phyloP scores from a whole-genome alignment of 2,888 invertebrate species.

The Dryocosmus kuriphilus region DNA sequence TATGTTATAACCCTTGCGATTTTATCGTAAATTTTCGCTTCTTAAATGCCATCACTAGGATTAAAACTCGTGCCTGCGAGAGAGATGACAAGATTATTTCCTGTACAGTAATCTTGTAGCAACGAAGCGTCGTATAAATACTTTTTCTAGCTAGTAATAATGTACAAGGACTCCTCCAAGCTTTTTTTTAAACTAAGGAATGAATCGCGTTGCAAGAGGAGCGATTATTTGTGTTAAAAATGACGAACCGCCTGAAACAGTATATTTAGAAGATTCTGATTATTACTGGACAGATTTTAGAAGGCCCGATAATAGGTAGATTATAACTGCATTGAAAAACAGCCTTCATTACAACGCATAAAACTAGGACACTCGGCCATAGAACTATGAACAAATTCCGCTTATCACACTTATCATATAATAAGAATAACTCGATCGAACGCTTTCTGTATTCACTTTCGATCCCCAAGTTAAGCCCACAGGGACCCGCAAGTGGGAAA shows the following conservation, averaged over 20 bases:
- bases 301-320: neutral
- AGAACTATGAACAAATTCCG: conserved; percentile 49
- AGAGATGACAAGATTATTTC: conserved; percentile 2
- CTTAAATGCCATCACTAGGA: conserved; percentile 4
- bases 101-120: conserved; percentile 20
- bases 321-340: conserved; percentile 12
- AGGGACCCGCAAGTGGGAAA: neutral
- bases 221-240: neutral
- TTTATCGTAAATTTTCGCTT: neutral
- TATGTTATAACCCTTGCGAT: neutral
- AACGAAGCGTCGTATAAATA: conserved; percentile 48
- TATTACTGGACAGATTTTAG: neutral
- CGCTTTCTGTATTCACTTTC: conserved; percentile 28
- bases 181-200: conserved; percentile 57
- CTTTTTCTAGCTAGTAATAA: conserved; percentile 53
- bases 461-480: conserved; percentile 29
- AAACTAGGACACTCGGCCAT: conserved; percentile 48
- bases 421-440: conserved; percentile 70
- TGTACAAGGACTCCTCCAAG: conserved; percentile 55
- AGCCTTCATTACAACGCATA: conserved; percentile 44
- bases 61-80: conserved; percentile 1
- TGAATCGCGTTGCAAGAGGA: conserved; percentile 54
- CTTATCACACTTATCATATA: conserved; percentile 74
- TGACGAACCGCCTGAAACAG: conserved; percentile 15
- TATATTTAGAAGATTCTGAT: conserved; percentile 3